Conservation (phyloP, 2,888 invertebrate species). For the Paralinhomoeus sp. region DNA sequence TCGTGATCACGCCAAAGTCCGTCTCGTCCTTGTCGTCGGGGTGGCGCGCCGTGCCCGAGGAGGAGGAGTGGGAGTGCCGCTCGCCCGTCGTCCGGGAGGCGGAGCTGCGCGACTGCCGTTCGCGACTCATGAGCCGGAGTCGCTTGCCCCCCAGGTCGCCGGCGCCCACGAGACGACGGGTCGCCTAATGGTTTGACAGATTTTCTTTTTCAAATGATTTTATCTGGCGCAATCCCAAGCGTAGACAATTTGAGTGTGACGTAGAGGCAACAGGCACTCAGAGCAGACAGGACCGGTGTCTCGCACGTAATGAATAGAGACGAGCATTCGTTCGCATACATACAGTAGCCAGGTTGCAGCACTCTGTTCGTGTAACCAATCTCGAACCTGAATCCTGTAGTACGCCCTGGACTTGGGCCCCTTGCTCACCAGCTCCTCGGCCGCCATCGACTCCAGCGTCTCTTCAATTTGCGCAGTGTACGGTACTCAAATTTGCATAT, state of each 20-base stretch:
- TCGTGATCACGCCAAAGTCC: slow-evolving; percentile 28
- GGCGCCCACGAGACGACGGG: slow-evolving; percentile 47
- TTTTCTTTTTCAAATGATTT: slow-evolving; percentile 22
- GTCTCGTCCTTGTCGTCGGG: background rate
- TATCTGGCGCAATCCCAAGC: background rate
- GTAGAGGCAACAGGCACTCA: no score
- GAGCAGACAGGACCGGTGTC: no score
- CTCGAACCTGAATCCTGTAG: slow-evolving; percentile 71
- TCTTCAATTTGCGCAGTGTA: slow-evolving; percentile 40
- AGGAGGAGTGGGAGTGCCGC: no score
- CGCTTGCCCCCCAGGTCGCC: slow-evolving; percentile 66
- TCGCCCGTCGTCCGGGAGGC: no score
- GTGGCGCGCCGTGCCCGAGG: background rate
- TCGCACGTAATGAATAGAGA: no score
- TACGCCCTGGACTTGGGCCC: slow-evolving; percentile 82
- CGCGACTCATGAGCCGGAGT: slow-evolving; percentile 41
- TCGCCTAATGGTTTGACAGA: slow-evolving; percentile 70
- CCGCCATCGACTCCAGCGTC: slow-evolving; percentile 55
- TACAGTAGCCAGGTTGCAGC: no score
- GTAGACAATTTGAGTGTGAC: slow-evolving; percentile 40
- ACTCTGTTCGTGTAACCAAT: no score
- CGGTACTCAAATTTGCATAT: no score
- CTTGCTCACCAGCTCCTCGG: slow-evolving; percentile 15
- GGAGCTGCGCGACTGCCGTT: no score
- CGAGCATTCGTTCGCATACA: no score